Base-by-base conservation (phyloP, 2,888 invertebrate species). In the Clivina fossor region DNA sequence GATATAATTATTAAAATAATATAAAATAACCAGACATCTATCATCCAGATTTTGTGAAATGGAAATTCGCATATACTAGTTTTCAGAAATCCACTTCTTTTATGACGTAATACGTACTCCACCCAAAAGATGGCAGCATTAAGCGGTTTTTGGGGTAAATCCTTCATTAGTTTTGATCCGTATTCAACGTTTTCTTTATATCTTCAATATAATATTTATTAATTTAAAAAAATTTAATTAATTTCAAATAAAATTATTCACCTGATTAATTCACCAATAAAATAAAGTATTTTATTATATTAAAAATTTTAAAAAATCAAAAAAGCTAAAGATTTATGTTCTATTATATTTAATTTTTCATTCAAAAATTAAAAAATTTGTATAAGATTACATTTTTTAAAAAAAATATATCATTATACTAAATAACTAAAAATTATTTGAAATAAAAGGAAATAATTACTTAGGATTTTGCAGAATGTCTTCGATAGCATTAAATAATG, bases 391-490 rank as follows among this genome's bases (percentile, higher is more conserved):
- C n/a, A n/a, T n/a, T n/a, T n/a, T n/a, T n/a, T n/a, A n/a, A n/a
- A n/a, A n/a, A n/a, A n/a, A n/a, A n/a, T n/a, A n/a, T n/a, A n/a
- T n/a, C n/a, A n/a, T n/a, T n/a, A 26, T 7, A 26, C 5, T 26
- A 26, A 26, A 26, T 26, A 7, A 26, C 8, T 26, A 7, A 26
- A 26, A 26, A 26, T 26, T 7, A 8, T 26, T 26, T 41, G 5
- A 1, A 15, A 18, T 19, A 9, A 8, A 7, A 7, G 5, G 8
- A 26, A 7, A 7, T 26, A 5, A 26, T 26, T 16, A 37, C 37
- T 15, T 37, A 4, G 37, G 37, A 7, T 37, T 37, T 9, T 37
- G 18, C 3, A 37, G 13, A 38, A 38, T 18, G 13, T 38, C 38
- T 7, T 38, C 18, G 7, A 38, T 16, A 11, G 19, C 38, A 11